Base-by-base conservation (phyloP, 2,888 invertebrate genomes). In the Leptopilina drosophilae region DNA sequence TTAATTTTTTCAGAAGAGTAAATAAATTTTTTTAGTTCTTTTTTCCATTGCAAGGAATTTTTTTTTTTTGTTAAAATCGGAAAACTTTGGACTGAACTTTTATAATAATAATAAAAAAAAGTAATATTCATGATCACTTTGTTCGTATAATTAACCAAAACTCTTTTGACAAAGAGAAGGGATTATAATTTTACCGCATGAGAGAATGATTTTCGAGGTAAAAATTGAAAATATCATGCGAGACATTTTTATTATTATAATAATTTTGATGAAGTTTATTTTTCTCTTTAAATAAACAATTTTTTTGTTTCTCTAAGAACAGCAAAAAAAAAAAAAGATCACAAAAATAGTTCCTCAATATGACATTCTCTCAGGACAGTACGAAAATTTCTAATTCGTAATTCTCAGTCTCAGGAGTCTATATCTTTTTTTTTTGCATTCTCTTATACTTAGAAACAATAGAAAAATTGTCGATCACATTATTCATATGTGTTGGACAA, bases 401-500 rank as follows among this genome's bases (percentile, higher is more conserved):
- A 76, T 76, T 76, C 76, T 76, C 64, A 64, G 64, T 64, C 64
- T 76, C 64, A 64, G 40, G 64, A 64, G 46, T 76, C 42, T 76
- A 76, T 8, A 20, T 62, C 14, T n/a, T 46, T 76, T 76, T 62
- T 26, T 42, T 26, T 20, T 42, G 15, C 12, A 8, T 8, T 15
- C 62, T 64, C 15, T 15, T 66, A 11, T 66, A 40, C 14, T 66
- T 66, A 42, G 6, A 73, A 73, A 73, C 49, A 49, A 49, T 49
- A 49, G 11, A 49, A 49, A 49, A 49, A 49, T 11, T 73, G 14
- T n/a, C 14, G 4, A 56, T 56, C 73, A 42, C 8, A 42, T 5
- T 42, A 42, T 42, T 42, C 26, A 26, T 33, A n/a, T 56, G 73
- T 33, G 33, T 4, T 33, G 33, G 33, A 33, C 33, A 33, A 33